Base-by-base conservation (phyloP, 2,888 invertebrate species). In the Agapetus fuscipes region DNA sequence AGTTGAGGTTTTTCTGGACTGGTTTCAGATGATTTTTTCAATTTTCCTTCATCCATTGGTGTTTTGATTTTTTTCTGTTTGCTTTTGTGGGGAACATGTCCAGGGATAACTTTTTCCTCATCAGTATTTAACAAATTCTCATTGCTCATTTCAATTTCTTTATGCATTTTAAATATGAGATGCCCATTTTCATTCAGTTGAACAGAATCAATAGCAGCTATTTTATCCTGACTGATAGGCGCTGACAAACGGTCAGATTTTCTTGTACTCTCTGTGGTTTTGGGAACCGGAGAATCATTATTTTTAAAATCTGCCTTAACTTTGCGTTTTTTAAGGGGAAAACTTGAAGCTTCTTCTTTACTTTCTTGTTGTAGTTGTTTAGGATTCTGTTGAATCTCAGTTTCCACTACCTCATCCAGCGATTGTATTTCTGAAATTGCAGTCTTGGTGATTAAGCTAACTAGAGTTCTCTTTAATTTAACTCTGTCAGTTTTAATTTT, bases 141-240 rank as follows among this genome's bases (percentile, higher is more conserved):
- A n/a, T n/a, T 20, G 9, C 9, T 20, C 5, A 9, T 20, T 10
- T 33, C 29, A 34, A 11, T 26, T 28, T 44, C 44, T 37, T 47
- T 47, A n/a, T 43, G 40, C 45, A 42, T 40, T 26, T 48, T 48
- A 15, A 48, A 48, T 29, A 48, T 48, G 10, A 48, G 34, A 36
- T 48, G 47, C 10, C 47, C 47, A 35, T 48, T 45, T 42, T 48
- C 47, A 36, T 40, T 48, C n/a, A 48, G 27, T 38, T 48, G 31
- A 3, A 48, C 47, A 14, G 42, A 45, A 35, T 48, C 42, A n/a
- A 48, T 40, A 7, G 42, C 28, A 7, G 42, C 39, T 13, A 48
- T 42, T 35, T 42, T 40, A 17, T 39, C 38, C 15, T 34, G 32
- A 34, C 17, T 37, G 10, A 32, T 30, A 25, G 32, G n/a, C n/a